Percentiles rank a stretch among this genome's conserved stretches.
phyloP scores from a whole-genome alignment of 1,140 invertebrate species.

The Amyelois transitella region DNA sequence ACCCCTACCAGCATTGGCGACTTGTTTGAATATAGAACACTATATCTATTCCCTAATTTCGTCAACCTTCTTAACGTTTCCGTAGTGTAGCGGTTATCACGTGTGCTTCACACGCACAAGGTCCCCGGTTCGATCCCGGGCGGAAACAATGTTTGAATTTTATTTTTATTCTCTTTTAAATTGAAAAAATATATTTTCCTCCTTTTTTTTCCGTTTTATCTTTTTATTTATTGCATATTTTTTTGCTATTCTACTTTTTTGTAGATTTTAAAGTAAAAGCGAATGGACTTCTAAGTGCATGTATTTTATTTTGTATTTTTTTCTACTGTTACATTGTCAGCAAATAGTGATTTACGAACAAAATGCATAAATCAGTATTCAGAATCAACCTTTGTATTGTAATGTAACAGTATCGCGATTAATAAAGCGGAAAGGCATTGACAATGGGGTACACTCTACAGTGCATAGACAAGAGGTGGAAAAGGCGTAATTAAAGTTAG shows the following conservation, averaged over 20 bases:
- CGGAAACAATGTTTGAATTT: conserved; percentile 16
- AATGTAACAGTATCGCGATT: conserved; percentile 28
- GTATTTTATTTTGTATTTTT: too few relatives aligned
- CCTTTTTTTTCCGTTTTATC: too few relatives aligned
- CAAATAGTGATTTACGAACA: background rate
- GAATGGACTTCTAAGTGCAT: too few relatives aligned
- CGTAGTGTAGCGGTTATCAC: conserved; percentile 26
- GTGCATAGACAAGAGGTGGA: conserved; percentile 29
- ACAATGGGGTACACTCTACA: conserved; percentile 36
- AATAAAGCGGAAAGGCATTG: conserved; percentile 40
- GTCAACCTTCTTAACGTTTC: conserved; percentile 6
- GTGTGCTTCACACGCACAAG: conserved; percentile 26
- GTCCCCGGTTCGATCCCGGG: conserved; percentile 25
- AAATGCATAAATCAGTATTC: background rate
- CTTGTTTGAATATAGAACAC: too few relatives aligned
- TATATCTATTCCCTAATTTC: too few relatives aligned
- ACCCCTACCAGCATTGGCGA: too few relatives aligned
- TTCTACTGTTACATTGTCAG: too few relatives aligned
- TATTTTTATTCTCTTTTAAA: conserved; percentile 6
- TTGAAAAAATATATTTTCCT: background rate
- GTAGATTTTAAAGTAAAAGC: too few relatives aligned
- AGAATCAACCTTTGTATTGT: background rate
- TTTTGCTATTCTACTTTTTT: too few relatives aligned
- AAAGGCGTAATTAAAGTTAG: conserved; percentile 44
- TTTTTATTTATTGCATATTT: too few relatives aligned